Evolutionary conservation across 2,888 invertebrate species (phyloP).

Genomic region (Xestoiulus laeticollis): DNA sequence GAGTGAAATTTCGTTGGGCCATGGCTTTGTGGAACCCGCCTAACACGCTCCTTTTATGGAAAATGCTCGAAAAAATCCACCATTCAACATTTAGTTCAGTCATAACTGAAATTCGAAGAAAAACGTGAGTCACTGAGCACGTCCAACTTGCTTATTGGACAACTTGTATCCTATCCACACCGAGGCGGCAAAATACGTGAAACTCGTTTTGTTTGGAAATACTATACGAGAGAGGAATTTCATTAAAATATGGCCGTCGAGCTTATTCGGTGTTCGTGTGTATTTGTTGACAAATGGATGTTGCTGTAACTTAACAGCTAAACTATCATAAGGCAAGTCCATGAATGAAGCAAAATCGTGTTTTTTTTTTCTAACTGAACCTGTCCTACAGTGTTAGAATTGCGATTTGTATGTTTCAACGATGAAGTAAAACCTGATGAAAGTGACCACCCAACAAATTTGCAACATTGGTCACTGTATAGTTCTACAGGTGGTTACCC

Average conservation of each 20-base stretch:
- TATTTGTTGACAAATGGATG: neutral
- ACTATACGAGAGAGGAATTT: conserved; percentile 5
- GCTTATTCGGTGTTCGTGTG: neutral
- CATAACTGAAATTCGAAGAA: neutral
- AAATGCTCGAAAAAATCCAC: neutral
- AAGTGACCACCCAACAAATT: too few species aligned
- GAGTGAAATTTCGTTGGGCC: neutral
- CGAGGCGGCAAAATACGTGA: neutral
- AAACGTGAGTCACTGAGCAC: neutral
- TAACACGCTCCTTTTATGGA: conserved; percentile 16
- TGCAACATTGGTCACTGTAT: too few species aligned
- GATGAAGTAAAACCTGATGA: too few species aligned
- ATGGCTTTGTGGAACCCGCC: neutral
- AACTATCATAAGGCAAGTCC: too few species aligned
- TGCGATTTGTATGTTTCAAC: too few species aligned
- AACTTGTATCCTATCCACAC: neutral
- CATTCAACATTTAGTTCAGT: conserved; percentile 27
- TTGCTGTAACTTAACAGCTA: neutral
- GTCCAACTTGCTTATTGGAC: neutral
- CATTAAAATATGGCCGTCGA: neutral
- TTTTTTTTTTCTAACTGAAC: neutral
- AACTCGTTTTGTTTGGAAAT: neutral
- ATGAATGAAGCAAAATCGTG: too few species aligned
- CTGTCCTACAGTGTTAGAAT: neutral
- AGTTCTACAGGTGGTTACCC: too few species aligned